Percentiles rank a stretch among this genome's conserved stretches.
Conservation (phyloP, 2,797 vertebrate genomes). For the Leptatherina wallacei region DNA sequence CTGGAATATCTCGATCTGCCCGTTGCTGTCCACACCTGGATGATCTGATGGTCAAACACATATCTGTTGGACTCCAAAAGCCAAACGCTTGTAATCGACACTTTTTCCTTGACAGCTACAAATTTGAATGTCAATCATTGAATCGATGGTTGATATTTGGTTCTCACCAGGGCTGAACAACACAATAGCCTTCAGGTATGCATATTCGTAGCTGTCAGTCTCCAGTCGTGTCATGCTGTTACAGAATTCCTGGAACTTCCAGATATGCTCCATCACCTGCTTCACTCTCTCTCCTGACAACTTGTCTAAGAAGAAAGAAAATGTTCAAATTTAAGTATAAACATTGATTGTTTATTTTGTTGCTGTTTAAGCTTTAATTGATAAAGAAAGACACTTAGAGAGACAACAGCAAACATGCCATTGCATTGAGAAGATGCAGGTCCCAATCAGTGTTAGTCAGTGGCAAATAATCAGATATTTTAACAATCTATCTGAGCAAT, state of each 20-base stretch:
- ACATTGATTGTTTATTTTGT: neutral
- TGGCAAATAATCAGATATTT: neutral
- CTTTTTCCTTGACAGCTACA: neutral
- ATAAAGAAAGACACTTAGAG: neutral
- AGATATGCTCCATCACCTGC: constrained; percentile 99
- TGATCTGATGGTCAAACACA: constrained; percentile 86
- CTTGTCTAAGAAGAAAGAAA: constrained; percentile 85
- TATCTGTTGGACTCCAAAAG: constrained; percentile 4
- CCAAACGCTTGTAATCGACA: neutral
- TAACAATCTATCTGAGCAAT: neutral
- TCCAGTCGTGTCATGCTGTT: constrained; percentile 97
- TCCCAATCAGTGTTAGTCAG: neutral
- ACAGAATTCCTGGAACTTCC: constrained; percentile 99
- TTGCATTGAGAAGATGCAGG: neutral
- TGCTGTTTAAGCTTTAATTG: neutral
- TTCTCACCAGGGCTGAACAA: constrained; percentile 97
- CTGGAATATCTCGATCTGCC: constrained; percentile 97
- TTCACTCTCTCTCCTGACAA: constrained; percentile 95
- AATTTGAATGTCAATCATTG: neutral
- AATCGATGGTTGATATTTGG: constrained; percentile 5
- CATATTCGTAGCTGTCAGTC: constrained; percentile 96
- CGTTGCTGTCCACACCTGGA: constrained; percentile 91
- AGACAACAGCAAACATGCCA: neutral
- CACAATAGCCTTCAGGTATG: constrained; percentile 98
- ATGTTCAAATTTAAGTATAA: neutral